Conservation (phyloP, 2,888 invertebrate species). For the Axea sp. region DNA sequence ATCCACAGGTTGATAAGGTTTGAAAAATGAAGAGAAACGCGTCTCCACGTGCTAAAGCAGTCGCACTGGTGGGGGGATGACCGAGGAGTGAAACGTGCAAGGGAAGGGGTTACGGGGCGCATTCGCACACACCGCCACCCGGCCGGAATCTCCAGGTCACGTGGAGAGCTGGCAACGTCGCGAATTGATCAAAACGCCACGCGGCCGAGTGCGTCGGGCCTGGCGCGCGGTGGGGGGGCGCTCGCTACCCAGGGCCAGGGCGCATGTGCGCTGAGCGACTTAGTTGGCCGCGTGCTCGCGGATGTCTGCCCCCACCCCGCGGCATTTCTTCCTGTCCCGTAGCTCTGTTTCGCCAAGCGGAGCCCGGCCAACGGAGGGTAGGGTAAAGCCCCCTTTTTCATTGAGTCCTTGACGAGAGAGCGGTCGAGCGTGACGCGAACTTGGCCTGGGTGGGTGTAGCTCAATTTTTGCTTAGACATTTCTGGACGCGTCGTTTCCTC, state of each 20-base stretch:
- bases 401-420: conserved; percentile 63
- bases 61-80: conserved; percentile 24
- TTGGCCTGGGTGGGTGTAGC: conserved; percentile 54
- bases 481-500: conserved; percentile 8
- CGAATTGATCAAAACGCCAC: conserved; percentile 78
- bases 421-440: conserved; percentile 60
- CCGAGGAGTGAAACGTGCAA: too few species aligned
- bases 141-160: conserved; percentile 65
- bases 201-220: conserved; percentile 73
- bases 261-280: conserved; percentile 72
- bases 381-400: conserved; percentile 58
- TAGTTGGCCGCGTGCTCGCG: conserved; percentile 70
- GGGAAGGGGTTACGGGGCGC: conserved; percentile 11
- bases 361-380: conserved; percentile 57
- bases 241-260: conserved; percentile 68
- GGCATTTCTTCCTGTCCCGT: conserved; percentile 40
- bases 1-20: conserved; percentile 77
- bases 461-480: conserved; percentile 49
- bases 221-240: conserved; percentile 55
- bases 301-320: conserved; percentile 49
- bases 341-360: conserved; percentile 56
- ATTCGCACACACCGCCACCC: conserved; percentile 26
- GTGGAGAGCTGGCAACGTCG: conserved; percentile 73
- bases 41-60: conserved; percentile 71
- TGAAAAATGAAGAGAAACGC: conserved; percentile 74